These are phyloP conservation scores for Miniopterus natalensis DNA, from an alignment of 2,113 vertebrate genomes.

Conservation along the genomic window DNA sequence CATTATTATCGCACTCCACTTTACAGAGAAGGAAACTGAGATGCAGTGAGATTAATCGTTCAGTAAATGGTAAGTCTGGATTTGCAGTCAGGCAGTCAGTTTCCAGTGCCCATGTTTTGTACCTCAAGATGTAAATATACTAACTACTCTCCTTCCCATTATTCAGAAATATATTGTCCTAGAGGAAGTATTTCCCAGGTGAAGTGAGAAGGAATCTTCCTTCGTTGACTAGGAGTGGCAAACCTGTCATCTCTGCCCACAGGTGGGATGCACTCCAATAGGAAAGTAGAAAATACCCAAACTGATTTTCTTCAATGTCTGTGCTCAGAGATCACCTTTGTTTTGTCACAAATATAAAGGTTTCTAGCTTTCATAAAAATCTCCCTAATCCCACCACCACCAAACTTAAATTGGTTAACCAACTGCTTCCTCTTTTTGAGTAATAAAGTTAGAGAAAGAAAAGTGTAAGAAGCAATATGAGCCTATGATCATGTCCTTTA, in stretches of 20 bases:
- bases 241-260: not conserved
- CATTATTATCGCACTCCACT: not conserved
- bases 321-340: not conserved
- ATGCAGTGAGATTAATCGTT: not conserved
- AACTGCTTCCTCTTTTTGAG: slow-evolving; percentile 34
- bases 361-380: slow-evolving; percentile 1
- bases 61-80: not conserved
- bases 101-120: not conserved
- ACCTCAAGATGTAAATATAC: not conserved
- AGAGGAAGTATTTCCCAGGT: not conserved
- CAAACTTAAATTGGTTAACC: not conserved
- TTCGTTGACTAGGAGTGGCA: not conserved
- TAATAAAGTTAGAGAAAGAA: slow-evolving; percentile 32
- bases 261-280: not conserved
- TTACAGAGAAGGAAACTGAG: slow-evolving; percentile 39
- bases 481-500: slow-evolving; percentile 9
- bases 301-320: not conserved
- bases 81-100: not conserved
- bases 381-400: not conserved
- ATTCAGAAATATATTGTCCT: not conserved
- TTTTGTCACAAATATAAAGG: slow-evolving; percentile 27
- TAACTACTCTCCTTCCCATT: not conserved
- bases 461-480: not conserved
- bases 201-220: not conserved
- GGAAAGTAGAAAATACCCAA: not conserved